Evolutionary conservation across 2,113 vertebrate species (phyloP).

Genomic region (Hippocampus guttulatus): DNA sequence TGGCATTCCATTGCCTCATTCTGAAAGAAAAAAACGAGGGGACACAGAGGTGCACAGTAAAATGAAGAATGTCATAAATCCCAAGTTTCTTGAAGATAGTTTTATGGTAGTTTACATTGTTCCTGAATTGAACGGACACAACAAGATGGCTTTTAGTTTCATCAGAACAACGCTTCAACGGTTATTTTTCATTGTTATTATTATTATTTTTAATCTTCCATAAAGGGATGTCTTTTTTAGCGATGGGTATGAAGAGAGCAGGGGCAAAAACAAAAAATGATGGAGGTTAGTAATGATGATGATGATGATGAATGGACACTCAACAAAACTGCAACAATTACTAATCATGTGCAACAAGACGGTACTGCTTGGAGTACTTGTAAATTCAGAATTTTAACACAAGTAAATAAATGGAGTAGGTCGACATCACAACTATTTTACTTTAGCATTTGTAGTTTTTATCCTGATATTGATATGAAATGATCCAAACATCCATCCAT

Average conservation of each 20-base stretch:
- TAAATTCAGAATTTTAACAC: neutral
- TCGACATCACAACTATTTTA: neutral
- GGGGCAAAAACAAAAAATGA: neutral
- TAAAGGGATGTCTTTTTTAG: neutral
- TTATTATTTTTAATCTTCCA: no score
- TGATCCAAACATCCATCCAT: no score
- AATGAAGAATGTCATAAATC: neutral
- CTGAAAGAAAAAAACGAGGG: neutral
- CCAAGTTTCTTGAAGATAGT: neutral
- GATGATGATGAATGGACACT: neutral
- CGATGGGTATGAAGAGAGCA: neutral
- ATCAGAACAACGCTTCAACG: neutral
- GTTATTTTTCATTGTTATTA: no score
- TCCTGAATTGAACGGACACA: neutral
- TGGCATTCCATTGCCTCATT: neutral
- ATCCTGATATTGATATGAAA: neutral
- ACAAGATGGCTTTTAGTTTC: neutral
- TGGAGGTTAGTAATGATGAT: neutral
- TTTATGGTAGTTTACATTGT: constrained; percentile 10
- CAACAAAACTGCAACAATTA: neutral
- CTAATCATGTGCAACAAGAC: neutral
- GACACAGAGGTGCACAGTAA: neutral
- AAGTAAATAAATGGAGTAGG: neutral
- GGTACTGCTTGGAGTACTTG: neutral
- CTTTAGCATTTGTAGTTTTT: neutral